These are phyloP conservation scores for Xerus rutilus DNA, from an alignment of 2,797 vertebrate genomes.

Conservation along the genomic window DNA sequence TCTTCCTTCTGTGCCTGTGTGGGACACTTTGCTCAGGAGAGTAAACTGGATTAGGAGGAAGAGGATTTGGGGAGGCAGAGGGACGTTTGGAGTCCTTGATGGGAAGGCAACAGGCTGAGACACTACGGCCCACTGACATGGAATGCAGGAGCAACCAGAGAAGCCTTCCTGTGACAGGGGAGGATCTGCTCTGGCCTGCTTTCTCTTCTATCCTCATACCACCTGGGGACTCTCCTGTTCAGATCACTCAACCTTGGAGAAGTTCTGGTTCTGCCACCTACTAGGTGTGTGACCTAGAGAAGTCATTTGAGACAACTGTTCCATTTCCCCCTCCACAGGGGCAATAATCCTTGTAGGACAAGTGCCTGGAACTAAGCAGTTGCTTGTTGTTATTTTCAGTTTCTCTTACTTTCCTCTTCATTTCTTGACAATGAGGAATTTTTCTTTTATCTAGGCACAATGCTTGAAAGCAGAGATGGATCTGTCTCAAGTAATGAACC, in stretches of 20 bases:
- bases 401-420: not conserved
- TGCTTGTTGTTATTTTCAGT: not conserved
- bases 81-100: not conserved
- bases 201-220: not conserved
- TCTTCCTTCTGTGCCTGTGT: not conserved
- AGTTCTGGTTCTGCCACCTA: slow-evolving; percentile 27
- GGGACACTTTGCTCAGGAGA: not conserved
- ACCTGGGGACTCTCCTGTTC: not conserved
- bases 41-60: not conserved
- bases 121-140: not conserved
- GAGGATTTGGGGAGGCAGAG: not conserved
- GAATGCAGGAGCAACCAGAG: no score
- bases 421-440: slow-evolving; percentile 8
- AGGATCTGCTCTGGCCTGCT: not conserved
- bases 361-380: not conserved
- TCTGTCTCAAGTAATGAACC: not conserved
- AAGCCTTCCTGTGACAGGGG: not conserved
- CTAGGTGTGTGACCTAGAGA: slow-evolving; percentile 64
- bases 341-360: not conserved
- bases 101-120: not conserved
- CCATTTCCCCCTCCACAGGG: not conserved
- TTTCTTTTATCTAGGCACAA: slow-evolving; percentile 6
- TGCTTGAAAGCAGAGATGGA: not conserved
- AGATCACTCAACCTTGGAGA: not conserved
- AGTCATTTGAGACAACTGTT: slow-evolving; percentile 8